Base-by-base conservation (phyloP, 1,140 invertebrate species). In the Camponotus vicinus region DNA sequence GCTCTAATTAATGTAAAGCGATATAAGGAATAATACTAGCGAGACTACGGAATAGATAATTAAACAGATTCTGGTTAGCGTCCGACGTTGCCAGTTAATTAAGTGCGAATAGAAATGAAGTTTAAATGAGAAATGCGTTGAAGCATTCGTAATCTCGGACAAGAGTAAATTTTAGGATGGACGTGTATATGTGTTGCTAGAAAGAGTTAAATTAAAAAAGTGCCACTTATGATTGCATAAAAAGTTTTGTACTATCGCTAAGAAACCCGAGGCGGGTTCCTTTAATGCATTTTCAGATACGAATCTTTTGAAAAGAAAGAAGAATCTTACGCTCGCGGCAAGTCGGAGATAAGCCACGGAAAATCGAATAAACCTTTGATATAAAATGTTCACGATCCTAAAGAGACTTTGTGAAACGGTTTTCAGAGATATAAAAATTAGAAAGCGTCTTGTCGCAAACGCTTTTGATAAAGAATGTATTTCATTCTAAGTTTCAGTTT, bases 91-190 rank as follows among this genome's bases (percentile, higher is more conserved):
- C 70, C 63, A 73, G 77, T 88, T 88, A 88, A 88, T 88, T 87
- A 88, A 83, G 70, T 83, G 85, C 77, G 55, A 73, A 69, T 66
- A 59, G 45, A 87, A 69, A 86, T 70, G 77, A 83, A 86, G 55
- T 88, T 88, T 87, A 88, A 88, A 87, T 76, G 77, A 88, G 87
- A 83, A 87, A 87, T 61, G 77, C 87, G 64, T 80, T 83, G 69
- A 59, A 61, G 70, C 70, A 88, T 88, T 83, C 64, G 85, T 83
- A 77, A 87, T 88, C 69, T 55, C 45, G 52, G 11, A 42, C 37
- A 37, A 40, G n/a, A 7, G 15, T 0, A 8, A 42, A 18, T 70
- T 80, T 70, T 80, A 34, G 66, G 57, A 37, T 15, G 13, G 7
- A 42, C 37, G 34, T 27, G n/a, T 80, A 42, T 57, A 59, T 70